Percentiles rank a stretch among this genome's conserved stretches.
These are phyloP conservation scores for Pocota personata DNA, from an alignment of 2,888 invertebrate genomes.

Conservation along the genomic window DNA sequence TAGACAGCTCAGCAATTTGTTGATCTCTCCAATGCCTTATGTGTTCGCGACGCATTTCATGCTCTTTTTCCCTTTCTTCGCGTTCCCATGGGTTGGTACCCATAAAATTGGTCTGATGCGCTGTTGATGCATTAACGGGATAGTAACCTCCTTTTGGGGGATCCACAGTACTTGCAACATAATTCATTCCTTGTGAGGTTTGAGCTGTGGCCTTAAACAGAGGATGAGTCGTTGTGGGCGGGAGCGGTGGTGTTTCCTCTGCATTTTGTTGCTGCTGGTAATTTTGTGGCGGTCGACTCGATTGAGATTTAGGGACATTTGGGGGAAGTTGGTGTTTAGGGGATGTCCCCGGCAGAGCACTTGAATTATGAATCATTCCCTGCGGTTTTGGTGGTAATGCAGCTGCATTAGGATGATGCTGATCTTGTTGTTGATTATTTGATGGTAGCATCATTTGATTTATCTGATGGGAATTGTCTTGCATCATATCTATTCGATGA, in stretches of 20 bases:
- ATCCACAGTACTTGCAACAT: slow-evolving; percentile 89
- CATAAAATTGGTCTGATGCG: slow-evolving; percentile 76
- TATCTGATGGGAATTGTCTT: slow-evolving; percentile 74
- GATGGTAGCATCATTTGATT: slow-evolving; percentile 86
- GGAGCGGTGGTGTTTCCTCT: slow-evolving; percentile 85
- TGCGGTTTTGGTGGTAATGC: slow-evolving; percentile 18
- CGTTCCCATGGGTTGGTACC: slow-evolving; percentile 95
- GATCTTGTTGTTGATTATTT: slow-evolving; percentile 75
- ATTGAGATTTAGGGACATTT: slow-evolving; percentile 20
- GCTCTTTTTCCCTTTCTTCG: slow-evolving; percentile 93
- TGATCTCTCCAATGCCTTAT: slow-evolving; percentile 92
- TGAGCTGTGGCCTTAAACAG: slow-evolving; percentile 83
- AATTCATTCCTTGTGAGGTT: slow-evolving; percentile 81
- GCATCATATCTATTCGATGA: slow-evolving; percentile 75
- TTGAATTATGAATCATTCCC: not conserved
- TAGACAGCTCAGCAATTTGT: slow-evolving; percentile 91
- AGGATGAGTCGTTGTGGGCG: slow-evolving; percentile 89
- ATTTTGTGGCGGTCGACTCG: slow-evolving; percentile 44
- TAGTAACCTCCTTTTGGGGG: slow-evolving; percentile 90
- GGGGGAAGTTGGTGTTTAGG: slow-evolving; percentile 30
- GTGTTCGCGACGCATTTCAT: slow-evolving; percentile 88
- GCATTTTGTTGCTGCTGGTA: slow-evolving; percentile 69
- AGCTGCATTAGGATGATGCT: slow-evolving; percentile 8
- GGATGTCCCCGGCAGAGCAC: not conserved
- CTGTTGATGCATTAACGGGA: slow-evolving; percentile 81